Base-by-base conservation (phyloP, 2,797 vertebrate species). In the Falco cherrug region DNA sequence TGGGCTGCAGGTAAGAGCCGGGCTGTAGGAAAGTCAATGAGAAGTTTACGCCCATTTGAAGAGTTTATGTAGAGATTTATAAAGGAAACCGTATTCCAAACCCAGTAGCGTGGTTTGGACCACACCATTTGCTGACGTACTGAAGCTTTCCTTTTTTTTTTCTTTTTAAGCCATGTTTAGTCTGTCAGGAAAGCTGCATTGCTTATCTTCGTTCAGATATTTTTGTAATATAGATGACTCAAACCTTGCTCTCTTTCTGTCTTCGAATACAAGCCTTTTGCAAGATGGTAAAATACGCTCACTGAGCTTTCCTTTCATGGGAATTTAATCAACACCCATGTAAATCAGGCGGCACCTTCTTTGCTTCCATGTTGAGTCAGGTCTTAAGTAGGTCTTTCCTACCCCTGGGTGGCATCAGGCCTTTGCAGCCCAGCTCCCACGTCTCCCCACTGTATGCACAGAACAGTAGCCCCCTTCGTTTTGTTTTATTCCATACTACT, bases 1-100 rank as follows among this genome's bases (percentile, higher is more conserved):
- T 53, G 77, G 60, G 57, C 74, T 78, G 84, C 91, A 86, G 91
- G 87, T 86, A 73, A 63, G 60, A 59, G 28, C 9, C 6, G 65
- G 64, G 64, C 57, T 84, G 37, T 6, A 24, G 48, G 54, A 26
- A 56, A 54, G 45, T n/a, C 41, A 39, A 2, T 0, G 5, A 57
- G 50, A 73, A 64, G 26, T 68, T 56, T 20, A 11, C 28, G 45
- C 26, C 83, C 19, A 8, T 83, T 82, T 73, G 24, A 33, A 33
- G 59, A 63, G 39, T 37, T 59, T 51, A 16, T 21, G 75, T 25
- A 25, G 35, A 31, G 24, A 51, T 20, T 50, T 25, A 9, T 12
- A 45, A 56, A 24, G 71, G 31, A 80, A 92, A 7, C 21, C 9
- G 1, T 65, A 24, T 24, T 64, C 45, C 53, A 56, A 74, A 18